A percentile compares a stretch with the other conserved stretches of the same genome.
These are phyloP conservation scores for Platycercus adscitus DNA, from an alignment of 2,113 vertebrate species.

Conservation along the genomic window DNA sequence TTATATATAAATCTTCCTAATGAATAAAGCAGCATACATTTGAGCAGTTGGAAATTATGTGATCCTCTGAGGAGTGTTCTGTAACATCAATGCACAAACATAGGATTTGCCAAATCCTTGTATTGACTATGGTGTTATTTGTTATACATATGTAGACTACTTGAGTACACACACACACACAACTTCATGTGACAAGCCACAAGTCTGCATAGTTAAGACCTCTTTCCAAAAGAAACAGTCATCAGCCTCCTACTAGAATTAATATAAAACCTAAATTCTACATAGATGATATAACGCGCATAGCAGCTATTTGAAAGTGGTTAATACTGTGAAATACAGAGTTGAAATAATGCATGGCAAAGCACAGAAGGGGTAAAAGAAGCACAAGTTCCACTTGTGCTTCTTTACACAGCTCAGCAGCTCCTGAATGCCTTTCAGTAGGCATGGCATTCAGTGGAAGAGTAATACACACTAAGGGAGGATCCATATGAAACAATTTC, in stretches of 20 bases:
- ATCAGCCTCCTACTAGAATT: neutral
- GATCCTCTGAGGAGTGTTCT: neutral
- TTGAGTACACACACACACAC: too few relatives aligned
- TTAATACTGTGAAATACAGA: neutral
- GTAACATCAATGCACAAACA: neutral
- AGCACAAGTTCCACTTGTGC: neutral
- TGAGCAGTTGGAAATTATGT: neutral
- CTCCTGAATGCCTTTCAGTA: rapidly evolving
- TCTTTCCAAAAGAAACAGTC: neutral
- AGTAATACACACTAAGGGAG: neutral
- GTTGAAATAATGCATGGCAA: neutral
- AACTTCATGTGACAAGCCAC: neutral
- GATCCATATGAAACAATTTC: neutral
- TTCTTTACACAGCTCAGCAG: neutral
- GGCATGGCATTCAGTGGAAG: rapidly evolving
- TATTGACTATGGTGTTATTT: neutral
- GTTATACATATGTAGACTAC: neutral
- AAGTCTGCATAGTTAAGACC: neutral
- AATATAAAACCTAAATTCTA: neutral
- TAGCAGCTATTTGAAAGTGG: neutral
- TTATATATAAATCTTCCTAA: neutral
- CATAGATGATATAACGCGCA: neutral
- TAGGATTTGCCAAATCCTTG: neutral
- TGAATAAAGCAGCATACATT: neutral
- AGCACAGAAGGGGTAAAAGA: neutral